Conservation (phyloP, 2,113 vertebrate genomes). For the Sylvicapra grimmia region DNA sequence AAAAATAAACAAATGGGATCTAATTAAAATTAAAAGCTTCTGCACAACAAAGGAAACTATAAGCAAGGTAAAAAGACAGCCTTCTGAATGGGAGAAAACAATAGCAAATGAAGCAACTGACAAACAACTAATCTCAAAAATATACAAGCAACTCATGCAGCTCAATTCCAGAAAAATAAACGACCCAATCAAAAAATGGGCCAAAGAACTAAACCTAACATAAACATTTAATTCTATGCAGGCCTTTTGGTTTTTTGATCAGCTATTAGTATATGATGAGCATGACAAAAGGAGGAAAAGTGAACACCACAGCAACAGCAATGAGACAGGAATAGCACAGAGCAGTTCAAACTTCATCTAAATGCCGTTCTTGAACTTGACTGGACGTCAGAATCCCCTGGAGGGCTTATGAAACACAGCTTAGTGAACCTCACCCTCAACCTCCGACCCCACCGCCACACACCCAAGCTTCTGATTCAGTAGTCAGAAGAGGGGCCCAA, state of each 20-base stretch:
- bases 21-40: no score
- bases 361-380: neutral
- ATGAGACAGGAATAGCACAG: neutral
- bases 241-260: neutral
- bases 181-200: no score
- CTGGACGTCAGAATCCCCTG: neutral
- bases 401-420: neutral
- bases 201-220: neutral
- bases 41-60: no score
- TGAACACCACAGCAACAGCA: neutral
- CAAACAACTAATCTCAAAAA: no score
- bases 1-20: no score
- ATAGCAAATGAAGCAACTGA: no score
- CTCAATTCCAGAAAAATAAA: no score
- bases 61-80: no score
- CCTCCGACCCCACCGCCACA: neutral
- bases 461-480: neutral
- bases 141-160: no score
- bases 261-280: neutral
- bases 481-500: neutral
- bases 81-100: no score
- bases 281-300: neutral
- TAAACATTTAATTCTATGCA: neutral
- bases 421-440: neutral
- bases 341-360: neutral